These are phyloP conservation scores for Holothuria glaberrima DNA, from an alignment of 35 echinoderm and acorn worm species.

Conservation along the genomic window DNA sequence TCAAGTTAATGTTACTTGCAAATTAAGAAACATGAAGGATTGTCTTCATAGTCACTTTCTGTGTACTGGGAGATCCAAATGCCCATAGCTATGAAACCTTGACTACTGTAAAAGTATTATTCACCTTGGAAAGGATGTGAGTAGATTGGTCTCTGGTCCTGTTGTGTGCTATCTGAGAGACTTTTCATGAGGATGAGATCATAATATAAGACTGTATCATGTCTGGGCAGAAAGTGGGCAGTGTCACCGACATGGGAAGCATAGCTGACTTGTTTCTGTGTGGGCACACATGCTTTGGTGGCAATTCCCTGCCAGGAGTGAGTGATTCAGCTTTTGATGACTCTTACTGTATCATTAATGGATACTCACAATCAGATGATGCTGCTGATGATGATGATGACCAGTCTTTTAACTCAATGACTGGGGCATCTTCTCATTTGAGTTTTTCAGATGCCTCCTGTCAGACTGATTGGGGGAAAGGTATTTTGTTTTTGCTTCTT, in stretches of 20 bases:
- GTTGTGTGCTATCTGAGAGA: too few relatives aligned
- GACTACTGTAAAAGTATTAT: too few relatives aligned
- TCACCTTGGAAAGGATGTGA: too few relatives aligned
- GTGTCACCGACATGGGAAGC: neutral
- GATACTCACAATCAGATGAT: neutral
- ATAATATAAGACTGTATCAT: too few relatives aligned
- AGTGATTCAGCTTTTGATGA: neutral
- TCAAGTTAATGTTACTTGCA: too few relatives aligned
- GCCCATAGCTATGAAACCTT: too few relatives aligned
- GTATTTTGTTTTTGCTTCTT: neutral
- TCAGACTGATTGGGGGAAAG: slow-evolving; percentile 18
- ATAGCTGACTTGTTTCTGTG: slow-evolving; percentile 1
- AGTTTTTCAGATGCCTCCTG: neutral
- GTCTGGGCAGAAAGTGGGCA: too few relatives aligned
- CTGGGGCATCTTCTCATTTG: neutral
- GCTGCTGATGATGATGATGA: neutral
- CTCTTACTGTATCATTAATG: neutral
- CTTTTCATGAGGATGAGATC: too few relatives aligned
- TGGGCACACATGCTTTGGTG: neutral
- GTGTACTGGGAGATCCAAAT: too few relatives aligned
- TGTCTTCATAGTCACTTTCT: too few relatives aligned
- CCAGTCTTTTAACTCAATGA: neutral
- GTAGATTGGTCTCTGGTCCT: too few relatives aligned
- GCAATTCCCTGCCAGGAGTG: neutral
- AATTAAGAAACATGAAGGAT: too few relatives aligned